A percentile compares a stretch with the other conserved stretches of the same genome.
Evolutionary conservation across 2,113 vertebrate species (phyloP).

Genomic region (Dermatemys mawii): DNA sequence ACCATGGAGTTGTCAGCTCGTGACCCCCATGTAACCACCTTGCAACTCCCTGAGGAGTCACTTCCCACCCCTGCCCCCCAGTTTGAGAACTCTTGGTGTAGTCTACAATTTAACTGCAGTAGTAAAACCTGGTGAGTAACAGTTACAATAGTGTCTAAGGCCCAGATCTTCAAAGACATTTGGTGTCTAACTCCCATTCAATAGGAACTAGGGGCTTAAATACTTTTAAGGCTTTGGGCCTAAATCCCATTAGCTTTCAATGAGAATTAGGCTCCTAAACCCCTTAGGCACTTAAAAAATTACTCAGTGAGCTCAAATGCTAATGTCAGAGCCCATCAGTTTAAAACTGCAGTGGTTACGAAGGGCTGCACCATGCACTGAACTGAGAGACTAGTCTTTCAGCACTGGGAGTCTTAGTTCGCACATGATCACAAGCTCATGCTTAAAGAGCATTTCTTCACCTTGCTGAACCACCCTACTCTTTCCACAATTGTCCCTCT

Average conservation of each 20-base stretch:
- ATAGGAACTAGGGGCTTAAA: background rate
- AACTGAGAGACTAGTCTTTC: background rate
- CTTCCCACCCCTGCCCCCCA: too few relatives aligned
- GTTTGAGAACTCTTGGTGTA: too few relatives aligned
- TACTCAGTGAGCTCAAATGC: background rate
- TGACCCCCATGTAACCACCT: too few relatives aligned
- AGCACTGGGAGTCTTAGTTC: background rate
- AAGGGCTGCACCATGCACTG: too few relatives aligned
- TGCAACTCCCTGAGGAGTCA: too few relatives aligned
- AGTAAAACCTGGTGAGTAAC: background rate
- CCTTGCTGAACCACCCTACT: background rate
- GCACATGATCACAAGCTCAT: background rate
- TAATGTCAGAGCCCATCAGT: background rate
- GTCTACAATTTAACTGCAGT: background rate
- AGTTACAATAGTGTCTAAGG: background rate
- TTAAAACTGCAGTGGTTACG: background rate
- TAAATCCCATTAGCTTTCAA: background rate
- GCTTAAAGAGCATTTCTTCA: background rate
- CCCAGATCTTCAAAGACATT: background rate
- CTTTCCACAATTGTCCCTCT: background rate
- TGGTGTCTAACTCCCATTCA: background rate
- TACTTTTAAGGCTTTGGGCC: background rate
- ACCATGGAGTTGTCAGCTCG: too few relatives aligned
- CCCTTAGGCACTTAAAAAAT: background rate
- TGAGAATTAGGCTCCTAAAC: too few relatives aligned